Percentiles rank a stretch among this genome's conserved stretches.
phyloP scores from a whole-genome alignment of 1,140 invertebrate species.

The Anastrepha obliqua region DNA sequence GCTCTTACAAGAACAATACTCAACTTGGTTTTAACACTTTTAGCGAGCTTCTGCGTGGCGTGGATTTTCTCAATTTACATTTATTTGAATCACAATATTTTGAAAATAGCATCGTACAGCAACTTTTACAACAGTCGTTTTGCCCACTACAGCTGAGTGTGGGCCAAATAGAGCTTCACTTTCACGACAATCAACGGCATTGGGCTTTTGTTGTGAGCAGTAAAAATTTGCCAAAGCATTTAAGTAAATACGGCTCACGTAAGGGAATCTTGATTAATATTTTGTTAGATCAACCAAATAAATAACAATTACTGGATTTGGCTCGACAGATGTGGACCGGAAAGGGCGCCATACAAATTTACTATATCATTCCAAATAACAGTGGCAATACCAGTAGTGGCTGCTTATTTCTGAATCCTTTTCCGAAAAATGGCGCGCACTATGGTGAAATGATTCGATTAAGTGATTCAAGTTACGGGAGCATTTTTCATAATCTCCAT shows the following conservation, averaged over 20 bases:
- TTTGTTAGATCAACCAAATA: slow-evolving; percentile 18
- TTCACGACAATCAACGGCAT: neutral
- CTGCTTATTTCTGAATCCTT: slow-evolving; percentile 55
- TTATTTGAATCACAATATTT: neutral
- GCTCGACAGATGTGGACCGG: slow-evolving; percentile 33
- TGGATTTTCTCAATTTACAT: slow-evolving; percentile 33
- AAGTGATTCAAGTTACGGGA: neutral
- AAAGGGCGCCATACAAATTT: slow-evolving; percentile 16
- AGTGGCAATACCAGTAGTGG: neutral
- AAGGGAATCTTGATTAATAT: slow-evolving; percentile 38
- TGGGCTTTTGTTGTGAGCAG: neutral
- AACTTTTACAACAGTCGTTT: slow-evolving; percentile 4
- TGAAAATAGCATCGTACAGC: slow-evolving; percentile 5
- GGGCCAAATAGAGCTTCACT: neutral
- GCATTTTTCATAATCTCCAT: slow-evolving; percentile 63
- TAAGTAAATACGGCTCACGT: neutral
- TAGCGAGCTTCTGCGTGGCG: neutral
- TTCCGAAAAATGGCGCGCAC: neutral
- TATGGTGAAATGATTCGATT: slow-evolving; percentile 40
- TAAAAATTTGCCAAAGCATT: neutral
- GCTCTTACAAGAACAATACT: too few species aligned
- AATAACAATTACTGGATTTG: neutral
- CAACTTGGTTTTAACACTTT: neutral
- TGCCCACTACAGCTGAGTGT: neutral
- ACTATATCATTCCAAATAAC: slow-evolving; percentile 29